phyloP scores from a whole-genome alignment of 37 sponge, comb jelly and placozoan genomes.

The Aplysina aerophoba region DNA sequence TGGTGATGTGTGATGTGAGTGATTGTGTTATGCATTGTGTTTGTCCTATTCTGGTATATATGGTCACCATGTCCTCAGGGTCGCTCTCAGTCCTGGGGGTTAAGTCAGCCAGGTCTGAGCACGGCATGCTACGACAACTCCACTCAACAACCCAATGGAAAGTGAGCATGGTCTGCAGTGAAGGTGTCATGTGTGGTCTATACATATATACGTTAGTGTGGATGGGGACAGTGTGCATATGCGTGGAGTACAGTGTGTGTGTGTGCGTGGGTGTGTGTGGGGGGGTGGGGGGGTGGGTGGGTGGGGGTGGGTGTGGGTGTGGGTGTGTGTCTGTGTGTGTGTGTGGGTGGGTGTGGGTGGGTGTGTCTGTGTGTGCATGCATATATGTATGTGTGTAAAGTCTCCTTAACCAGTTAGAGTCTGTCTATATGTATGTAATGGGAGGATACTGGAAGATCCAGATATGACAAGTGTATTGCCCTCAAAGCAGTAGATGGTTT shows the following conservation, averaged over 20 bases:
- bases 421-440: background rate
- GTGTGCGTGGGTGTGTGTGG: slow-evolving; percentile 68
- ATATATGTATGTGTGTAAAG: background rate
- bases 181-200: background rate
- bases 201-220: background rate
- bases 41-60: too few species aligned
- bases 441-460: background rate
- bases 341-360: slow-evolving; percentile 49
- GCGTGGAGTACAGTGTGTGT: slow-evolving; percentile 55
- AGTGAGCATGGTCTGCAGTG: background rate
- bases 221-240: slow-evolving; percentile 36
- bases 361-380: slow-evolving; percentile 36
- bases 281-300: slow-evolving; percentile 61
- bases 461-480: background rate
- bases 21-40: background rate
- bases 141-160: slow-evolving; percentile 54
- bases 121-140: slow-evolving; percentile 72
- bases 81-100: slow-evolving; percentile 84
- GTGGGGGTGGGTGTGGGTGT: slow-evolving; percentile 63
- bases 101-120: slow-evolving; percentile 70
- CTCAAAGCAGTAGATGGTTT: too few species aligned
- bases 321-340: slow-evolving; percentile 69
- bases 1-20: too few species aligned
- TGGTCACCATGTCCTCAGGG: too few species aligned
- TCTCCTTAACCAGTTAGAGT: background rate